phyloP scores from a whole-genome alignment of 2,113 vertebrate species.

The Petrocephalus microphthalmus region DNA sequence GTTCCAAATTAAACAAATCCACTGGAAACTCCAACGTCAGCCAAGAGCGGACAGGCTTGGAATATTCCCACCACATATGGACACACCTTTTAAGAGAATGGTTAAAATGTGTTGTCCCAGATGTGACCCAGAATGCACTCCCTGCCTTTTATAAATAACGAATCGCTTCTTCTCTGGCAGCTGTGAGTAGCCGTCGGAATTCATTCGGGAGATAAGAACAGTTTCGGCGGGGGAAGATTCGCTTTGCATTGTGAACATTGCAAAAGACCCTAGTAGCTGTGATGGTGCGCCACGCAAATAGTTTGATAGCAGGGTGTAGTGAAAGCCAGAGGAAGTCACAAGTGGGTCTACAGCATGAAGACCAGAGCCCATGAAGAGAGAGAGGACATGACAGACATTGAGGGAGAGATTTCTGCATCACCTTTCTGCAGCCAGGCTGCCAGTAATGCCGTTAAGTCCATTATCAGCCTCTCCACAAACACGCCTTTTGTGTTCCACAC shows the following conservation, averaged over 20 bases:
- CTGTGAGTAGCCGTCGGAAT: neutral
- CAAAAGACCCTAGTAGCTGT: neutral
- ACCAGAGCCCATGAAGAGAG: neutral
- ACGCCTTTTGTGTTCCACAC: neutral
- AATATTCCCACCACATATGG: neutral
- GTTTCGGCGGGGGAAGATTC: neutral
- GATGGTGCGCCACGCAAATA: neutral
- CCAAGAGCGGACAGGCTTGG: neutral
- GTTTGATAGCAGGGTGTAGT: neutral
- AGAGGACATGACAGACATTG: neutral
- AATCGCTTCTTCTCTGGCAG: constrained; percentile 1
- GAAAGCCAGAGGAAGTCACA: neutral
- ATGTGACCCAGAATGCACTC: neutral
- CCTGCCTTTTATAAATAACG: neutral
- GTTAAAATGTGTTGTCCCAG: neutral
- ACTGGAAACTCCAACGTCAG: neutral
- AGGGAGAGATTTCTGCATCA: neutral
- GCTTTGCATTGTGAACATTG: neutral
- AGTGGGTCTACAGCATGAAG: neutral
- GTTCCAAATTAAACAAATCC: neutral
- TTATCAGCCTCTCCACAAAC: neutral
- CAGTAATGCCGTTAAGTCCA: neutral
- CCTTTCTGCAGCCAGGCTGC: neutral
- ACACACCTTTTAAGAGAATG: constrained; percentile 16
- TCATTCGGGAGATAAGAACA: neutral